Conservation (phyloP, 2,113 vertebrate species). For the Microtus ochrogaster region DNA sequence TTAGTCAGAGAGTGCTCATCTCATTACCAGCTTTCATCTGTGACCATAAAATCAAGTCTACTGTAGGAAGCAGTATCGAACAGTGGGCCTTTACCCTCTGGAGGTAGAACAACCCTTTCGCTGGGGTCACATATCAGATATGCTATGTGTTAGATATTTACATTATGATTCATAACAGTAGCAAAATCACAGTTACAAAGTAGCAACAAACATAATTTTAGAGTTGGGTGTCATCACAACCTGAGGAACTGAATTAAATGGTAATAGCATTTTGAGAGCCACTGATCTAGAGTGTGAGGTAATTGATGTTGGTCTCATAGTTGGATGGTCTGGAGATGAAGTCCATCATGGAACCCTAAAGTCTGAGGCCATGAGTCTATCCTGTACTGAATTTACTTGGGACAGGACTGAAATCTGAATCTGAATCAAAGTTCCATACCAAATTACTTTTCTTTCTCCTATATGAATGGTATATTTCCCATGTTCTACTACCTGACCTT, state of each 20-base stretch:
- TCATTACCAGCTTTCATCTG: not conserved
- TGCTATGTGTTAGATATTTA: not conserved
- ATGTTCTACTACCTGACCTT: fast-evolving
- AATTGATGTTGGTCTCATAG: not conserved
- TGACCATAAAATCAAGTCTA: not conserved
- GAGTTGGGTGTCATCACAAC: not conserved
- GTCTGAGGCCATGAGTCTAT: not conserved
- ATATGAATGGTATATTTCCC: not conserved
- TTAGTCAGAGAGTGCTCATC: not conserved
- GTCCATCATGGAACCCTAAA: not conserved
- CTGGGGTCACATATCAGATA: not conserved
- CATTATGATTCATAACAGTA: not conserved
- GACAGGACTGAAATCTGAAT: not conserved
- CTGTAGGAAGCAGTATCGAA: too few species aligned
- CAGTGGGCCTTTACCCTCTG: not conserved
- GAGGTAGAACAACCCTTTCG: not conserved
- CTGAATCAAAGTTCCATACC: not conserved
- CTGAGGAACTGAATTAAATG: not conserved
- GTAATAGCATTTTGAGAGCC: not conserved
- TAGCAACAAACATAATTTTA: not conserved
- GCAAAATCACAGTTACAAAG: not conserved
- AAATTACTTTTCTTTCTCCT: not conserved
- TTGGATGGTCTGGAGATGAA: not conserved
- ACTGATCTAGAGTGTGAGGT: not conserved
- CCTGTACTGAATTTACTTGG: not conserved